Evolutionary conservation across 1,140 invertebrate genomes (phyloP).

Genomic region (Drosophila burlai): DNA sequence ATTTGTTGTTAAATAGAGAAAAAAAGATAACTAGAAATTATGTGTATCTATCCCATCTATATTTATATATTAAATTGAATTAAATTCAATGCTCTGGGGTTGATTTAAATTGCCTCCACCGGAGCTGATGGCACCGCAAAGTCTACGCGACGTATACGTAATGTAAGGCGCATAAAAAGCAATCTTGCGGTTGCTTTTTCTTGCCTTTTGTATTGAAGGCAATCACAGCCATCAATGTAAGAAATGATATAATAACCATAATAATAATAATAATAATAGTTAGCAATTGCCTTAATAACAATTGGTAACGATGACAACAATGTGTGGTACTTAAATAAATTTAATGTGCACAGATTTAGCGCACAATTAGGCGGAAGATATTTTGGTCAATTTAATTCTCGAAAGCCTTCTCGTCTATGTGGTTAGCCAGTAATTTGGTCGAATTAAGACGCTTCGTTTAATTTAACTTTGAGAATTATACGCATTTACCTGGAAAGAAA

Average conservation of each 20-base stretch:
- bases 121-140: conserved; percentile 12
- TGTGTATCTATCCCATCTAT: background rate
- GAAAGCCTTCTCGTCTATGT: conserved; percentile 2
- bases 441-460: conserved; percentile 18
- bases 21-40: background rate
- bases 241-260: conserved; percentile 58
- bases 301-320: conserved; percentile 55
- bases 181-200: conserved; percentile 66
- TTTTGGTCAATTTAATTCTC: conserved; percentile 57
- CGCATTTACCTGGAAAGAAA: conserved; percentile 59
- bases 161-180: conserved; percentile 68
- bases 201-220: conserved; percentile 46
- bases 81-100: conserved; percentile 2
- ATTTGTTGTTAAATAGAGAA: background rate
- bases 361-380: conserved; percentile 61
- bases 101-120: conserved; percentile 6
- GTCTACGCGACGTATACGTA: conserved; percentile 60
- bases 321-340: conserved; percentile 66
- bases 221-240: conserved; percentile 47
- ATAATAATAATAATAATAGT: conserved; percentile 50
- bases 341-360: conserved; percentile 69
- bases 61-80: conserved; percentile 17
- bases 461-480: conserved; percentile 1
- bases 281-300: conserved; percentile 33
- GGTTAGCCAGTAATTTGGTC: conserved; percentile 21